Evolutionary conservation across 2,797 vertebrate genomes (phyloP).

Genomic region (Eulemur mongoz): DNA sequence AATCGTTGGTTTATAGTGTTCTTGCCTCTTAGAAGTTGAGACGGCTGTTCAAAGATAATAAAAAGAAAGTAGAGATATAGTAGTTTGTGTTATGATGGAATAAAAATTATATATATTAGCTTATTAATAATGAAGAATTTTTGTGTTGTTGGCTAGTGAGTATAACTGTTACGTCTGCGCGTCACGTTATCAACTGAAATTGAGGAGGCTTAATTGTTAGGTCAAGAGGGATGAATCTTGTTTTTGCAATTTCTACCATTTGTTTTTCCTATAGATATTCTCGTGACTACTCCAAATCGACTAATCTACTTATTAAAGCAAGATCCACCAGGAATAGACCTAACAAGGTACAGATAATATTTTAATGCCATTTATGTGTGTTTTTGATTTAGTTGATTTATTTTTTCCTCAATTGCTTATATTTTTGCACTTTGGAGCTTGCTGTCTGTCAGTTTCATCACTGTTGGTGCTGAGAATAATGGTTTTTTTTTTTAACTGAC

Average conservation of each 20-base stretch:
- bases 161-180: background rate
- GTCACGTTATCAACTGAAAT: conserved; percentile 22
- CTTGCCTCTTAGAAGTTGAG: conserved; percentile 10
- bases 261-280: conserved; percentile 87
- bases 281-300: conserved; percentile 98
- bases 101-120: background rate
- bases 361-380: background rate
- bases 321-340: conserved; percentile 93
- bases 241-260: conserved; percentile 1
- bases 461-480: background rate
- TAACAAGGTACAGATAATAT: conserved; percentile 89
- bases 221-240: background rate
- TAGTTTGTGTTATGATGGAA: background rate
- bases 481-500: background rate
- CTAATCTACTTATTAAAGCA: conserved; percentile 94
- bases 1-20: background rate
- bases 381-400: conserved; percentile 23
- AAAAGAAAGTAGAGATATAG: background rate
- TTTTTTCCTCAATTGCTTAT: conserved; percentile 8
- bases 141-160: background rate
- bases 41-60: background rate
- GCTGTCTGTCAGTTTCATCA: background rate
- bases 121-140: conserved; percentile 14
- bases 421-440: background rate
- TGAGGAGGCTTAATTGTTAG: conserved; percentile 7